Percentiles rank a stretch among this genome's conserved stretches.
These are phyloP conservation scores for Steinernema scapterisci DNA, from an alignment of 2,888 invertebrate species.

Conservation along the genomic window DNA sequence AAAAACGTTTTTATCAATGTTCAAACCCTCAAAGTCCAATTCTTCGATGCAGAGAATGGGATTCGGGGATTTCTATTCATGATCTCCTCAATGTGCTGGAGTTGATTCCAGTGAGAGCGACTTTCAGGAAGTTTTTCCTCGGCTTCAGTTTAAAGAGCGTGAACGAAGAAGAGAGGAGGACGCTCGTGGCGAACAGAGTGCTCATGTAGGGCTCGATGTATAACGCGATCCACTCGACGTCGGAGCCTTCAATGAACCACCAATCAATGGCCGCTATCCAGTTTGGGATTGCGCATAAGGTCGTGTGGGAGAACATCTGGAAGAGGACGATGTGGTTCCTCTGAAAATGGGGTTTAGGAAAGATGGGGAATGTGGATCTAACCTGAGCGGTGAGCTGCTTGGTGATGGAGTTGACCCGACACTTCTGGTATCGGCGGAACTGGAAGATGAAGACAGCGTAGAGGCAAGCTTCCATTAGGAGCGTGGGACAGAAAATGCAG, in stretches of 20 bases:
- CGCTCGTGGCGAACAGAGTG: neutral
- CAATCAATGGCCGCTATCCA: neutral
- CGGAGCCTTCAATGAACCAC: neutral
- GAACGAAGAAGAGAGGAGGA: neutral
- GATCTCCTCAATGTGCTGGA: too few relatives aligned
- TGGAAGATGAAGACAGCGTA: slow-evolving; percentile 10
- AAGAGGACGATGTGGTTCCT: slow-evolving; percentile 7
- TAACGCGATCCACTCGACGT: neutral
- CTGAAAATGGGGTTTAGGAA: neutral
- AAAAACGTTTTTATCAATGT: too few relatives aligned
- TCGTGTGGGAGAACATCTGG: neutral
- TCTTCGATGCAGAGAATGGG: too few relatives aligned
- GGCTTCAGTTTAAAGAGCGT: neutral
- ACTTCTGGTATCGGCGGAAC: neutral
- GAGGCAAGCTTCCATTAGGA: neutral
- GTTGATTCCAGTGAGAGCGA: neutral
- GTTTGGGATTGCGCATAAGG: neutral
- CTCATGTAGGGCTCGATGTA: neutral
- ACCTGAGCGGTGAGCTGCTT: neutral
- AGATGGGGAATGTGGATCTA: neutral
- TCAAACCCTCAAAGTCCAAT: too few relatives aligned
- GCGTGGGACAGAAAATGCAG: neutral
- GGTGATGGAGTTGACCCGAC: neutral
- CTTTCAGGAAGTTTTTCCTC: neutral
- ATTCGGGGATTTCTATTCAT: too few relatives aligned